A percentile compares a stretch with the other conserved stretches of the same genome.
Conservation (phyloP, 92 coral and sea anemone species). For the Porites lobata region DNA sequence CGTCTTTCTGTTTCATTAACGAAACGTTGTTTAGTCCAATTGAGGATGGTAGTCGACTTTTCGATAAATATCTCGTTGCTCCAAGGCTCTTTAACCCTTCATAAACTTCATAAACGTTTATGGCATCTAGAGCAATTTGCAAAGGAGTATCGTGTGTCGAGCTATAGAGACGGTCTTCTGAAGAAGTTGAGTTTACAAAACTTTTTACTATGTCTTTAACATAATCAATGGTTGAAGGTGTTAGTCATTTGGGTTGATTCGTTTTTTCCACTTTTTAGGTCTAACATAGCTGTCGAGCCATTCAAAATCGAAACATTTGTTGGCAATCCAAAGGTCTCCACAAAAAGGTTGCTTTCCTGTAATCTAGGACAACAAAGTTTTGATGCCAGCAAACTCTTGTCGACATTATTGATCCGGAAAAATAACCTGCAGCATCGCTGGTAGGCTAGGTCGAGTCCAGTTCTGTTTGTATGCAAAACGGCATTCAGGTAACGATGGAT, state of each 20-base stretch:
- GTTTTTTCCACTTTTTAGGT: neutral
- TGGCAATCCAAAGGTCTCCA: neutral
- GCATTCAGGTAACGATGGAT: conserved; percentile 36
- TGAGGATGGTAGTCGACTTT: conserved; percentile 51
- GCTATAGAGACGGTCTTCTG: neutral
- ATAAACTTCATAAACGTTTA: conserved; percentile 29
- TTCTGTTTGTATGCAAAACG: conserved; percentile 23
- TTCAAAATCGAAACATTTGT: neutral
- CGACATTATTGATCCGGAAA: too few species aligned
- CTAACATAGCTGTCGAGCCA: neutral
- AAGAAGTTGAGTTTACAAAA: neutral
- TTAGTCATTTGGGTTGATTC: neutral
- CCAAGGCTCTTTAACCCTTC: conserved; percentile 31
- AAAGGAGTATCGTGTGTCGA: conserved; percentile 16
- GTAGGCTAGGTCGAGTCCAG: conserved; percentile 26
- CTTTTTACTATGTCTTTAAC: neutral
- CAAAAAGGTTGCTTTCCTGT: neutral
- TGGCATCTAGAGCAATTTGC: conserved; percentile 37
- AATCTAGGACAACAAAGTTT: neutral
- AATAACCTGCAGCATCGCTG: too few species aligned
- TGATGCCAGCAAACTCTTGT: neutral
- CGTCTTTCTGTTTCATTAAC: neutral
- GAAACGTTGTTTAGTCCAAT: conserved; percentile 41
- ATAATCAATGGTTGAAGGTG: neutral
- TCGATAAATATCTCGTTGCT: conserved; percentile 2